A percentile compares a stretch with the other conserved stretches of the same genome.
Conservation (phyloP, 2,113 vertebrate genomes). For the Platysternon megacephalum region DNA sequence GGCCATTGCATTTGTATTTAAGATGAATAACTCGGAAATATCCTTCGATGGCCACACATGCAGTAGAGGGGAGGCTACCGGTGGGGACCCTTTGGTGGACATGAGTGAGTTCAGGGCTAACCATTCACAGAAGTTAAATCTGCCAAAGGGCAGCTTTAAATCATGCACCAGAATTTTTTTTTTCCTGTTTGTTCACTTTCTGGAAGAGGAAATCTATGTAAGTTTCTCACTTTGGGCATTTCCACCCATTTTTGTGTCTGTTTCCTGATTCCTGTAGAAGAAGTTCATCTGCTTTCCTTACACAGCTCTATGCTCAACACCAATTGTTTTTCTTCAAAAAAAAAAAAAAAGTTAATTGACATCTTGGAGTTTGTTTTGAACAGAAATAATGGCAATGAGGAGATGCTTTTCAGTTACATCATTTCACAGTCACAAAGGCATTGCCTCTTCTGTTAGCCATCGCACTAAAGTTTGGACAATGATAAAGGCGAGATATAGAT, state of each 20-base stretch:
- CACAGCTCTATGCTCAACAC: not conserved
- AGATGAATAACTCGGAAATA: slow-evolving; percentile 46
- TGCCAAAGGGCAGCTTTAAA: slow-evolving; percentile 54
- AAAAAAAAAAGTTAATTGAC: not conserved
- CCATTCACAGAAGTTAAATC: not conserved
- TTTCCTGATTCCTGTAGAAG: slow-evolving; percentile 53
- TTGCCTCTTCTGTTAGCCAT: not conserved
- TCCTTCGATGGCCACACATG: slow-evolving; percentile 10
- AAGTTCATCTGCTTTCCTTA: slow-evolving; percentile 28
- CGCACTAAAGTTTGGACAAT: not conserved
- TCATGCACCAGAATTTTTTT: slow-evolving; percentile 28
- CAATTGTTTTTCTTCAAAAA: slow-evolving; percentile 51
- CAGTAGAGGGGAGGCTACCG: not conserved
- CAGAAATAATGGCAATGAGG: not conserved
- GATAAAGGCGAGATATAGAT: not conserved
- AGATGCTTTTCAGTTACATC: not conserved
- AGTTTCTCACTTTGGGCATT: slow-evolving; percentile 53
- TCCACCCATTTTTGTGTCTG: slow-evolving; percentile 43
- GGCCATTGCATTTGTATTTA: slow-evolving; percentile 46
- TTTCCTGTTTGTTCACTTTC: slow-evolving; percentile 34
- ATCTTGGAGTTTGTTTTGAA: not conserved
- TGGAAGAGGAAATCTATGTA: slow-evolving; percentile 48
- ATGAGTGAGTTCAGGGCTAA: not conserved
- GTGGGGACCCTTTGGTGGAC: not conserved
- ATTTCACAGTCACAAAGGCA: not conserved